Evolutionary conservation across 2,113 vertebrate genomes (phyloP).

Genomic region (Mirza zaza): DNA sequence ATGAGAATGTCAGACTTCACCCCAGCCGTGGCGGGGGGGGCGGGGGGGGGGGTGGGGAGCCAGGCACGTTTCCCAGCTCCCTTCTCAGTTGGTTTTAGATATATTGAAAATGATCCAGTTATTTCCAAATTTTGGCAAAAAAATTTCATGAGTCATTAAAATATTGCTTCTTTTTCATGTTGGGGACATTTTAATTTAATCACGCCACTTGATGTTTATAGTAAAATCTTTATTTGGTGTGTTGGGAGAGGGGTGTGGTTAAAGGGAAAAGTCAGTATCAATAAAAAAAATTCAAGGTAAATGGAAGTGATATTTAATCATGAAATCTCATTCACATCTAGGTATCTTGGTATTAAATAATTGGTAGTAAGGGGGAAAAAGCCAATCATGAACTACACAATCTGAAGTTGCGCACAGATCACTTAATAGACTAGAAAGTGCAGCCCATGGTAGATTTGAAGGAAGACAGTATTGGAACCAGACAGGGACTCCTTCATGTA

Average conservation of each 20-base stretch:
- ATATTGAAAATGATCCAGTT: background rate
- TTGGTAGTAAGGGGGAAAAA: background rate
- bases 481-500: background rate
- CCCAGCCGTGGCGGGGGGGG: no score
- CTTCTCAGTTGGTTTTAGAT: background rate
- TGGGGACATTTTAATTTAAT: conserved; percentile 40
- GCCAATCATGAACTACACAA: background rate
- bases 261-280: background rate
- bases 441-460: background rate
- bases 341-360: background rate
- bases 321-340: background rate
- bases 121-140: background rate
- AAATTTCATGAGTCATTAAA: background rate
- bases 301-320: background rate
- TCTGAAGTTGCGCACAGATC: background rate
- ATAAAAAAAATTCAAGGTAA: background rate
- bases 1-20: background rate
- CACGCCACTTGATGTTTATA: background rate
- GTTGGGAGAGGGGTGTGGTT: background rate
- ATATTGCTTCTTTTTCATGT: background rate
- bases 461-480: background rate
- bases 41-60: no score
- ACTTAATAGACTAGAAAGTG: background rate
- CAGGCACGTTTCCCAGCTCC: background rate
- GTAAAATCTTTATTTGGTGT: background rate